Percentiles rank a stretch among this genome's conserved stretches.
phyloP scores from a whole-genome alignment of 2,797 vertebrate genomes.

The Hippoglossus hippoglossus region DNA sequence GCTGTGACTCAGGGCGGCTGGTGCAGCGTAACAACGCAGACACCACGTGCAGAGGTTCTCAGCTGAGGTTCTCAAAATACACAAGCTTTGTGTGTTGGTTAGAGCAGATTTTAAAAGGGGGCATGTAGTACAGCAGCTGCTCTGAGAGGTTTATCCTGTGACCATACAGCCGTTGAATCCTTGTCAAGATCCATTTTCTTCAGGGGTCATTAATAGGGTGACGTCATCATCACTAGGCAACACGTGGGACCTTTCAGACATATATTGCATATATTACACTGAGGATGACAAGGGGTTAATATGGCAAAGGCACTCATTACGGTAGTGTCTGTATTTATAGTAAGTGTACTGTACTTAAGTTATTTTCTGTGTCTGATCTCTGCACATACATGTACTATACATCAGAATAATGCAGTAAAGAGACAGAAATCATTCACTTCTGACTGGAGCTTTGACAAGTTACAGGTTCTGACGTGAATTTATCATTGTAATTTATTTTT shows the following conservation, averaged over 20 bases:
- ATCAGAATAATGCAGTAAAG: conserved; percentile 4
- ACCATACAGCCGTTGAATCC: conserved; percentile 46
- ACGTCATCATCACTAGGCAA: conserved; percentile 80
- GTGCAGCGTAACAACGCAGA: background rate
- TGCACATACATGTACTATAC: background rate
- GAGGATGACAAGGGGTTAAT: conserved; percentile 52
- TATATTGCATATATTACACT: conserved; percentile 48
- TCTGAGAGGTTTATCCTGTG: conserved; percentile 35
- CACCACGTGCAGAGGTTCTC: background rate
- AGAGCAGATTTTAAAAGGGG: conserved; percentile 27
- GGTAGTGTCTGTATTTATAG: conserved; percentile 18
- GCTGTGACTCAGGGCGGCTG: background rate
- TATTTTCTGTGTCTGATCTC: conserved; percentile 9
- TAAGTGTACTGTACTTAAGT: background rate
- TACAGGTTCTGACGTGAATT: background rate
- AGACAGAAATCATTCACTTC: background rate
- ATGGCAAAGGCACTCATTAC: conserved; percentile 31
- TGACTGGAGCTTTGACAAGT: background rate
- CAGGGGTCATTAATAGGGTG: conserved; percentile 52
- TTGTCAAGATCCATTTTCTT: conserved; percentile 64
- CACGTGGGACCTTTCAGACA: conserved; percentile 55
- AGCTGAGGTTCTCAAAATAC: background rate
- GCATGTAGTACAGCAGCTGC: conserved; percentile 19
- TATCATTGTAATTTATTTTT: no score
- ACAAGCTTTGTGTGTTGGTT: background rate